A percentile compares a stretch with the other conserved stretches of the same genome.
Evolutionary conservation across 2,888 invertebrate genomes (phyloP).

Genomic region (Chorisops tibialis): DNA sequence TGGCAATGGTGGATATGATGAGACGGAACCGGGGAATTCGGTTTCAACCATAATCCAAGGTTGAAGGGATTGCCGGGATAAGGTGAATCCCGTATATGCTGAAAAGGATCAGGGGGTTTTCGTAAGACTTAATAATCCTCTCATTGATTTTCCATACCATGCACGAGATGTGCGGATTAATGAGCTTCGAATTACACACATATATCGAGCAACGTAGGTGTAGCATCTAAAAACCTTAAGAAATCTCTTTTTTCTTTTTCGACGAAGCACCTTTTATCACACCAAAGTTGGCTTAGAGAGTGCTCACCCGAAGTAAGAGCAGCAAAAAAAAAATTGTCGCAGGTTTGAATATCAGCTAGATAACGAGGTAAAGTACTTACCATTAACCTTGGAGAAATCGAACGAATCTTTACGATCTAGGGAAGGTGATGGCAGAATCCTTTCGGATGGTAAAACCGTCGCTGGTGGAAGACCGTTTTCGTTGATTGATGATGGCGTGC

Average conservation of each 20-base stretch:
- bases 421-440: conserved; percentile 47
- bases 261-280: too few relatives aligned
- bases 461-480: conserved; percentile 31
- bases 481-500: conserved; percentile 41
- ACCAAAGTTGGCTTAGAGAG: too few relatives aligned
- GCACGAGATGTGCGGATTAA: conserved; percentile 22
- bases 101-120: background rate
- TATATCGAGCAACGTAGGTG: too few relatives aligned
- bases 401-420: conserved; percentile 48
- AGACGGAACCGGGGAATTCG: conserved; percentile 23
- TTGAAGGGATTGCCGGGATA: conserved; percentile 25
- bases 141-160: conserved; percentile 24
- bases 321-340: too few relatives aligned
- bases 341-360: background rate
- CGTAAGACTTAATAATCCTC: conserved; percentile 19
- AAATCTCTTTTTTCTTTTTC: too few relatives aligned
- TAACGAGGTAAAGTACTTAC: conserved; percentile 42
- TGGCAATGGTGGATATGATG: conserved; percentile 22
- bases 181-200: conserved; percentile 10
- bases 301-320: too few relatives aligned
- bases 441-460: conserved; percentile 37
- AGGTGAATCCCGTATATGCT: conserved; percentile 17
- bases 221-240: too few relatives aligned
- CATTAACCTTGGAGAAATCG: conserved; percentile 52
- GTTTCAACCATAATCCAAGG: conserved; percentile 24